These are phyloP conservation scores for Ptycholaimellus sp. DNA, from an alignment of 2,888 invertebrate species.

Conservation along the genomic window DNA sequence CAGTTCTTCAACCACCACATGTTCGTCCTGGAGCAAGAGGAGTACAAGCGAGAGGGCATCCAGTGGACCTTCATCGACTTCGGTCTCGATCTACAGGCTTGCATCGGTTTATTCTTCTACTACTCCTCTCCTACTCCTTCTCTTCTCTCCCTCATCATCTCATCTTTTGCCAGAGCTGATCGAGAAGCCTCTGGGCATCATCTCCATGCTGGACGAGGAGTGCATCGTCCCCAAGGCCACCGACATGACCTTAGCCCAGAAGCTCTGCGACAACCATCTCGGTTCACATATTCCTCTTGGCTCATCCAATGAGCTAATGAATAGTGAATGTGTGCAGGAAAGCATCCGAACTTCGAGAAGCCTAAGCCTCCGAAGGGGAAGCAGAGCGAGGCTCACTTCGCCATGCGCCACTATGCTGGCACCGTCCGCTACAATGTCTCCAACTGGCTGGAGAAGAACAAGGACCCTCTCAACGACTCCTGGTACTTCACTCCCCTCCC, in stretches of 20 bases:
- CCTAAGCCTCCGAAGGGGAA: conserved; percentile 29
- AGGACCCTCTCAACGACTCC: conserved; percentile 98
- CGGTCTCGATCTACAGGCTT: conserved; percentile 83
- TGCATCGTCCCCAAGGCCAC: conserved; percentile 25
- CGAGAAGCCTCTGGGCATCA: too few species aligned
- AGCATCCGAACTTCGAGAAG: conserved; percentile 25
- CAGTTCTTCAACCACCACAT: too few species aligned
- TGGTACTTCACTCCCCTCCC: too few species aligned
- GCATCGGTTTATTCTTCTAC: too few species aligned
- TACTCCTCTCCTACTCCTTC: too few species aligned
- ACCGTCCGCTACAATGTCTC: conserved; percentile 84
- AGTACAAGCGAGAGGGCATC: conserved; percentile 46
- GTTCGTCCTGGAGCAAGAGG: too few species aligned
- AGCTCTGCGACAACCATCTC: conserved; percentile 22
- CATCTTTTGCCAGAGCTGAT: too few species aligned
- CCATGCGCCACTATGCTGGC: conserved; percentile 33
- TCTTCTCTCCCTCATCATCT: too few species aligned
- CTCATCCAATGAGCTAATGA: too few species aligned
- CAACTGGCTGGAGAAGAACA: conserved; percentile 99
- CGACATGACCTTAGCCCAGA: conserved; percentile 21
- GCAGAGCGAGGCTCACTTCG: conserved; percentile 32
- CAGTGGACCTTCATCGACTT: conserved; percentile 87
- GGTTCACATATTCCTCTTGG: too few species aligned
- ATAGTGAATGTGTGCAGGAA: too few species aligned
- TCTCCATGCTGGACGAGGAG: conserved; percentile 31